Percentiles rank a stretch among this genome's conserved stretches.
phyloP scores from a whole-genome alignment of 35 echinoderm and acorn worm genomes.

The Acanthaster planci region DNA sequence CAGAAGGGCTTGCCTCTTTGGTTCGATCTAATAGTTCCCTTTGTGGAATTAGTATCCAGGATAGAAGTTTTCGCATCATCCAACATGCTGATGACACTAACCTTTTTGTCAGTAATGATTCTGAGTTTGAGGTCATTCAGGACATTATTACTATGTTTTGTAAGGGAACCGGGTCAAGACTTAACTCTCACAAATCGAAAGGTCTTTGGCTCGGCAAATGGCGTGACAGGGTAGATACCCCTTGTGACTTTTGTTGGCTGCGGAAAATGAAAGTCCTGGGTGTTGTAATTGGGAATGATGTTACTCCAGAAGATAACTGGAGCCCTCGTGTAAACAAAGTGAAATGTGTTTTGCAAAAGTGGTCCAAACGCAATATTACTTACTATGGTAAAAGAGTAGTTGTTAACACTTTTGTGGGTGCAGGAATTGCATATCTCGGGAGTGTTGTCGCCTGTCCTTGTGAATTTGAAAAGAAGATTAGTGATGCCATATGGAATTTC shows the following conservation, averaged over 20 bases:
- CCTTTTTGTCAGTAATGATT: too few relatives aligned
- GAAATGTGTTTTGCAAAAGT: neutral
- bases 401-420: neutral
- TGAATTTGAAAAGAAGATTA: neutral
- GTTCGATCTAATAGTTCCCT: too few relatives aligned
- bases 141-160: too few relatives aligned
- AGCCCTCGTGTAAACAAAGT: neutral
- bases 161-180: too few relatives aligned
- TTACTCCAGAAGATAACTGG: neutral
- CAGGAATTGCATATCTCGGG: neutral
- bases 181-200: neutral
- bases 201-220: neutral
- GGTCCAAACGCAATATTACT: neutral
- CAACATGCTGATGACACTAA: neutral
- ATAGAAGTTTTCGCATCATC: neutral
- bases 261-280: neutral
- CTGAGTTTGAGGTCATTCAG: too few relatives aligned
- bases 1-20: too few relatives aligned
- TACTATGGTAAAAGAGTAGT: neutral
- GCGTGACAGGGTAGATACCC: neutral
- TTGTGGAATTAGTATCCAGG: too few relatives aligned
- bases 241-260: neutral
- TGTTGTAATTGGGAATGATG: neutral
- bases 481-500: neutral
- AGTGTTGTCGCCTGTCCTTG: neutral